Evolutionary conservation across 2,888 invertebrate species (phyloP), one percentile per base, ranked within the genome.

Genomic region (Calliphora vomitoria): DNA sequence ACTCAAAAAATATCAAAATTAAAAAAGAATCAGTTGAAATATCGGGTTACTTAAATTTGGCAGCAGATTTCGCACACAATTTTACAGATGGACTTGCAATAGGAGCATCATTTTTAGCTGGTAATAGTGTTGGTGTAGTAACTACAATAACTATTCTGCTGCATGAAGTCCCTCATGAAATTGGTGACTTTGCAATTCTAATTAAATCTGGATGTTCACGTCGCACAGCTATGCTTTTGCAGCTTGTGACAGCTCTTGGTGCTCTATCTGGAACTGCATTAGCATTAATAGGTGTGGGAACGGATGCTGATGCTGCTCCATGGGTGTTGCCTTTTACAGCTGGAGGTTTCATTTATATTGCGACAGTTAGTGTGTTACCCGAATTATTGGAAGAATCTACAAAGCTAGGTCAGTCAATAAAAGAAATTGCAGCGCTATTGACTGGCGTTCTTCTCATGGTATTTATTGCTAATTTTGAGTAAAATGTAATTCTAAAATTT

Each of bases 261-360:
- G 99, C 99, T 35, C 93, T 99, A 86, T 96, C 97, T 86, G 99
- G 99, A 89, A 99, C 98, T 58, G 95, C 97, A n/a, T 94, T 98
- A 89, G 98, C 99, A 35, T 95, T 99, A 44, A 95, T 97, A 8
- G 97, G 98, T 92, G 98, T 98, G 75, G 94, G 95, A 53, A 93
- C 95, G 90, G 87, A 95, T 90, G 95, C 95, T 92, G 96, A 96
- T 83, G 96, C 97, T 1, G 96, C 97, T 11, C 95, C 96, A 8
- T 98, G 99, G 96, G 97, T 99, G 78, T 94, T 99, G 82, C 99
- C 99, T 15, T 99, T 99, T 91, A 99, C 99, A 35, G 99, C 99
- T 62, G 99, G 98, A 89, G 99, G 99, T n/a, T 99, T 99, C 93
- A 99, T 99, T 93, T 99, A 99, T 93, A 99, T 99, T 91, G 99